phyloP scores from a whole-genome alignment of 2,888 invertebrate genomes.

The Oegoconia quadripuncta region DNA sequence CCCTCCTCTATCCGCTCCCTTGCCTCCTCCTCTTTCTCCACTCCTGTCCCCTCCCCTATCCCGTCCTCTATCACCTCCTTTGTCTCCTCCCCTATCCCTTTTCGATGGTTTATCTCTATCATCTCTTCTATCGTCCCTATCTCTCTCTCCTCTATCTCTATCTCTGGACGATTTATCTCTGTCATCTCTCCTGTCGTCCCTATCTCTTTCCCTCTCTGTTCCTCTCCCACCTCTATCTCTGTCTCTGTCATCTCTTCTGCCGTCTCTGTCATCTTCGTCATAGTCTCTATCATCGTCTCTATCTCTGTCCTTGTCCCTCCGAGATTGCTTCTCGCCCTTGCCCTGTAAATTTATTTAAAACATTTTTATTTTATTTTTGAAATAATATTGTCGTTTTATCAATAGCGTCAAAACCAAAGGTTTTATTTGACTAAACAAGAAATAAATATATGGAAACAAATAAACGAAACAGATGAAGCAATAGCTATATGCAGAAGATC shows the following conservation, averaged over 20 bases:
- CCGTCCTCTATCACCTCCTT: background rate
- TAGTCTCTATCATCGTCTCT: background rate
- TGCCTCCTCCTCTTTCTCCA: background rate
- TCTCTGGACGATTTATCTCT: background rate
- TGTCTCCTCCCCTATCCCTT: background rate
- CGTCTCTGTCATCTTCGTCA: background rate
- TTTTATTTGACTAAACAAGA: too few species aligned
- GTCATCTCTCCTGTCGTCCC: background rate
- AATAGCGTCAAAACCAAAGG: too few species aligned
- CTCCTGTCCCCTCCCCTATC: background rate
- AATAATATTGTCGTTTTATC: too few species aligned
- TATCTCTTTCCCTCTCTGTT: background rate
- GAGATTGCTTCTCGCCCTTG: background rate
- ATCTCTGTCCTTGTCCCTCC: background rate
- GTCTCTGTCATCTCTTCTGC: background rate
- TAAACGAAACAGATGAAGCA: too few species aligned
- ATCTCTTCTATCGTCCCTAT: background rate
- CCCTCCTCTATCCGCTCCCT: background rate
- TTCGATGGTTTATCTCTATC: background rate
- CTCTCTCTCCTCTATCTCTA: background rate
- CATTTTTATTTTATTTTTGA: too few species aligned
- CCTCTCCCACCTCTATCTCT: background rate
- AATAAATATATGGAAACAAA: too few species aligned
- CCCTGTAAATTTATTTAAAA: background rate
- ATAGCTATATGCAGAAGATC: too few species aligned